Evolutionary conservation across 2,113 vertebrate species (phyloP).

Genomic region (Cardinalis cardinalis): DNA sequence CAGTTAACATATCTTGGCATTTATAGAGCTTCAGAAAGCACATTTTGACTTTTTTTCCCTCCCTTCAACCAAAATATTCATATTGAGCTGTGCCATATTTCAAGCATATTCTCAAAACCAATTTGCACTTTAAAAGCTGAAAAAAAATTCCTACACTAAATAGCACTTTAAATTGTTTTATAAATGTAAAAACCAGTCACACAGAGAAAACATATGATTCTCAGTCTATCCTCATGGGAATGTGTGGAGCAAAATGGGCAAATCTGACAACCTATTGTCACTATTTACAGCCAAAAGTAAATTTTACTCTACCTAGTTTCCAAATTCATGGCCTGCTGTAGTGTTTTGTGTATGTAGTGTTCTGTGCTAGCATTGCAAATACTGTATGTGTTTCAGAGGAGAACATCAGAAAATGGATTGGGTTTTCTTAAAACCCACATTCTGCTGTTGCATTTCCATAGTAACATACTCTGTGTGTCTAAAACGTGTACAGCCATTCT

Average conservation of each 20-base stretch:
- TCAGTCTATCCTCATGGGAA: conserved; percentile 65
- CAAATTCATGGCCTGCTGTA: conserved; percentile 59
- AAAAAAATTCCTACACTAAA: conserved; percentile 7
- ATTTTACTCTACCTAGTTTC: conserved; percentile 25
- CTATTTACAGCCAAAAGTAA: background rate
- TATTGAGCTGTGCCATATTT: conserved; percentile 51
- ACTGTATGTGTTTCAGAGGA: conserved; percentile 20
- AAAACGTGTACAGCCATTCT: conserved; percentile 32
- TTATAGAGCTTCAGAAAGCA: background rate
- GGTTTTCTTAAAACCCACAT: conserved; percentile 29
- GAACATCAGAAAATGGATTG: conserved; percentile 60
- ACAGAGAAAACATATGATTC: conserved; percentile 50
- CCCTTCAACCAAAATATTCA: conserved; percentile 39
- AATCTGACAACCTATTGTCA: background rate
- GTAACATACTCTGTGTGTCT: conserved; percentile 50
- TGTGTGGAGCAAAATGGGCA: conserved; percentile 24
- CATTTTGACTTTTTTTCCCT: conserved; percentile 24
- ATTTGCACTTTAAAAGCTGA: conserved; percentile 47
- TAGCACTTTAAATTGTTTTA: conserved; percentile 46
- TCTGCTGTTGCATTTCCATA: conserved; percentile 51
- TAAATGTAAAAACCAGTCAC: conserved; percentile 41
- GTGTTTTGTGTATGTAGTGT: conserved; percentile 58
- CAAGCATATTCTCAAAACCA: conserved; percentile 52
- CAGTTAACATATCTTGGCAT: background rate
- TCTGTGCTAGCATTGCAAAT: conserved; percentile 59